phyloP scores from a whole-genome alignment of 2,113 vertebrate genomes.

The Elgaria multicarinata region DNA sequence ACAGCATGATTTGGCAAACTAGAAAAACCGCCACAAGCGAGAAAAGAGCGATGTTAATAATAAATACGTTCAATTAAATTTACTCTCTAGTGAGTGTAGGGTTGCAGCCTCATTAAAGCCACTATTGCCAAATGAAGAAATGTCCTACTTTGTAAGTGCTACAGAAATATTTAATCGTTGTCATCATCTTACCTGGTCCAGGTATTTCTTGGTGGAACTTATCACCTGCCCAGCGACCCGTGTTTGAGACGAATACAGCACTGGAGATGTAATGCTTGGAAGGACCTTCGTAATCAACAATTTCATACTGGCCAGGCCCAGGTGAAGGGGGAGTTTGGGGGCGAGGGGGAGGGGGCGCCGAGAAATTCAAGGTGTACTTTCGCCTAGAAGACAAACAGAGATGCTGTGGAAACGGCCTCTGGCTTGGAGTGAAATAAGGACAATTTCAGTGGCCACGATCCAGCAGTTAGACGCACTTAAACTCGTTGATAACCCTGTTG shows the following conservation, averaged over 20 bases:
- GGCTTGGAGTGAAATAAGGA: neutral
- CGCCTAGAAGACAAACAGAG: slow-evolving; percentile 67
- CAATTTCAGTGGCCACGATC: neutral
- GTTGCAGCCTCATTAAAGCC: neutral
- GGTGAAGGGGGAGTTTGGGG: slow-evolving; percentile 70
- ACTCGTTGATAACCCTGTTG: neutral
- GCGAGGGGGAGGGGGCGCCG: slow-evolving; percentile 70
- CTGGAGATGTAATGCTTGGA: slow-evolving; percentile 73
- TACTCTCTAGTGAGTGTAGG: neutral
- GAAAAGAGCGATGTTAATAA: too few relatives aligned
- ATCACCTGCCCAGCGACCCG: slow-evolving; percentile 44
- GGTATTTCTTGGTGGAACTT: slow-evolving; percentile 50
- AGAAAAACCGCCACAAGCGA: too few relatives aligned
- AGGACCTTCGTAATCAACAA: slow-evolving; percentile 44
- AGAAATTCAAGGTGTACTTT: slow-evolving; percentile 71
- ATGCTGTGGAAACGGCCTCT: neutral
- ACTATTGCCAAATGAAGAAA: neutral
- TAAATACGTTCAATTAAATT: too few relatives aligned
- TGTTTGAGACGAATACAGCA: slow-evolving; percentile 79
- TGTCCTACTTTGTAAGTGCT: neutral
- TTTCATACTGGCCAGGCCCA: slow-evolving; percentile 79
- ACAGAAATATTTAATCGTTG: neutral
- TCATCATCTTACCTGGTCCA: slow-evolving; percentile 78
- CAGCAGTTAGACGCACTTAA: neutral
- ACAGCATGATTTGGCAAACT: too few relatives aligned